Conservation (phyloP, 2,113 vertebrate genomes). For the Cynopterus brachyotis region DNA sequence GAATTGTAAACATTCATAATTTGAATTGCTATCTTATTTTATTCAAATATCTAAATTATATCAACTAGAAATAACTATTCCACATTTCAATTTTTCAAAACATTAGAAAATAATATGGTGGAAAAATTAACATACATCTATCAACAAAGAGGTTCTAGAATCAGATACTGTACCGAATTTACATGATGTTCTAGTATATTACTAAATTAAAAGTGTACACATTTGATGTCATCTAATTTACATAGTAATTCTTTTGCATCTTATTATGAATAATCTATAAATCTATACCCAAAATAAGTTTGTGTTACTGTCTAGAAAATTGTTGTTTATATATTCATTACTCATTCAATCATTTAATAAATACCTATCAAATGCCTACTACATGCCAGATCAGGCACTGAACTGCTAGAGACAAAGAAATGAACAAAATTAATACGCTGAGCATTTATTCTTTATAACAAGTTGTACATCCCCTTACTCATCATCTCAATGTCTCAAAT, state of each 20-base stretch:
- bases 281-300: not conserved
- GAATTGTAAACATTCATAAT: constrained; percentile 5
- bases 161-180: not conserved
- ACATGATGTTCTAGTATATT: constrained; percentile 4
- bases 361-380: not conserved
- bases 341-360: constrained; percentile 4
- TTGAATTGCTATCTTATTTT: not conserved
- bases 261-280: constrained; percentile 3
- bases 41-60: not conserved
- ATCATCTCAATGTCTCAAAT: not conserved
- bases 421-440: not conserved
- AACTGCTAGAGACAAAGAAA: not conserved
- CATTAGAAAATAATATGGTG: not conserved
- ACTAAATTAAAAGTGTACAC: not conserved
- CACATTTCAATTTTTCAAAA: constrained; percentile 25
- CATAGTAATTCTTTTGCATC: constrained; percentile 38
- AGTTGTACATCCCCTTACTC: not conserved
- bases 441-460: not conserved
- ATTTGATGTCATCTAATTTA: constrained; percentile 42
- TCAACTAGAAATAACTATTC: constrained; percentile 23
- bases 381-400: not conserved
- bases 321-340: not conserved
- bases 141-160: not conserved
- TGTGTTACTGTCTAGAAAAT: not conserved
- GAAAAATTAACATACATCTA: not conserved